Percentiles rank a stretch among this genome's conserved stretches.
These are phyloP conservation scores for Leptinotarsa texana DNA, from an alignment of 1,140 invertebrate genomes.

Conservation along the genomic window DNA sequence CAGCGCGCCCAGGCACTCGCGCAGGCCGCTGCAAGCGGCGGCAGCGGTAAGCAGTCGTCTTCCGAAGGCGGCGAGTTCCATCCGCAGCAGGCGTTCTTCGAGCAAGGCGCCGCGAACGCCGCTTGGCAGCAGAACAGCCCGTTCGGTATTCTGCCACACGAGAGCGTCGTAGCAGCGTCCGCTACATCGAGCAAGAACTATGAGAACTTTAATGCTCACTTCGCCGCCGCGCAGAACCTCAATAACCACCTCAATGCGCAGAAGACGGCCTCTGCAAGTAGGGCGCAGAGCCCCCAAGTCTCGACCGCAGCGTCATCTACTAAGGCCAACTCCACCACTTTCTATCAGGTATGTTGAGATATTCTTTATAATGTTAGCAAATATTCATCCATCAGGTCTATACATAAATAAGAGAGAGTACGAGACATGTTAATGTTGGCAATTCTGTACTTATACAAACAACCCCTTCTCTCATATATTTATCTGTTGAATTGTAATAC, in stretches of 20 bases:
- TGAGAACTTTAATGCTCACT: conserved; percentile 67
- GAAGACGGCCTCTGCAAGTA: conserved; percentile 56
- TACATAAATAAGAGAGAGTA: too few species aligned
- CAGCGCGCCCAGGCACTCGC: conserved; percentile 56
- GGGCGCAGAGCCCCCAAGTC: conserved; percentile 62
- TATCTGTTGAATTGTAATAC: too few species aligned
- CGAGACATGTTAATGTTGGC: too few species aligned
- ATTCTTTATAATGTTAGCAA: too few species aligned
- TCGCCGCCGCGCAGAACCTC: conserved; percentile 63
- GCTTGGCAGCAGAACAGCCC: conserved; percentile 74
- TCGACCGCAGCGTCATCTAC: conserved; percentile 55
- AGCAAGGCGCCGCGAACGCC: conserved; percentile 64
- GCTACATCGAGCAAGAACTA: conserved; percentile 67
- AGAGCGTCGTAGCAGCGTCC: conserved; percentile 66
- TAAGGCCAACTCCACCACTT: conserved; percentile 57
- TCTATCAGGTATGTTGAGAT: too few species aligned
- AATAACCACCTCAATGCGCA: conserved; percentile 66
- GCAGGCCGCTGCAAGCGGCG: conserved; percentile 54
- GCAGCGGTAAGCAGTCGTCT: conserved; percentile 55
- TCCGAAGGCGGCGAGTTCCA: conserved; percentile 59
- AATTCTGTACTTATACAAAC: too few species aligned
- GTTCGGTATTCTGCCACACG: conserved; percentile 76
- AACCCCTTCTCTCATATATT: too few species aligned
- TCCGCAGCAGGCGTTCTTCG: conserved; percentile 63
- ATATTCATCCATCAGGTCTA: too few species aligned